phyloP scores from a whole-genome alignment of 2,888 invertebrate genomes.

The Caenorhabditis sp. region DNA sequence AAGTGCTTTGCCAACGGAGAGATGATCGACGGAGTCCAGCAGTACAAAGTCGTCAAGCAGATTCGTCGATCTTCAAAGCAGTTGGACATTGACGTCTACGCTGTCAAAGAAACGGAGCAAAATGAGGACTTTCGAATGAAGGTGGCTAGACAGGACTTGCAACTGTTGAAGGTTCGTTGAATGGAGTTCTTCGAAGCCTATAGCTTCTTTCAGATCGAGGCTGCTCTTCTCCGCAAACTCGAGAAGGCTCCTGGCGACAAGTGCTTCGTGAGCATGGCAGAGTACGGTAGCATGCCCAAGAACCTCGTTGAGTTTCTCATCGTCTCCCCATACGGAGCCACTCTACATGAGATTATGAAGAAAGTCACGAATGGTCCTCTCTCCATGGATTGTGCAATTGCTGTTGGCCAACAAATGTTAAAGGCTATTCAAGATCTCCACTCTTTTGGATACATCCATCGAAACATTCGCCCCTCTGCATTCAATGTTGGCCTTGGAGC shows the following conservation, averaged over 20 bases:
- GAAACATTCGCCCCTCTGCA: constrained; percentile 51
- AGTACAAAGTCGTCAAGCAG: constrained; percentile 28
- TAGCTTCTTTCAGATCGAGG: constrained; percentile 20
- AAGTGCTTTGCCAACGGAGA: constrained; percentile 31
- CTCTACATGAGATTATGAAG: constrained; percentile 42
- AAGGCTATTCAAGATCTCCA: constrained; percentile 45
- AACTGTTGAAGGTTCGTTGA: constrained; percentile 29
- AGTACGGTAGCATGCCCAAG: constrained; percentile 41
- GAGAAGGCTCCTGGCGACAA: constrained; percentile 44
- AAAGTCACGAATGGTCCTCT: constrained; percentile 29
- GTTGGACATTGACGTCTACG: constrained; percentile 35
- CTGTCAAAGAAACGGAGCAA: constrained; percentile 34
- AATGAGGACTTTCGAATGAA: constrained; percentile 45
- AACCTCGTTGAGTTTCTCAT: constrained; percentile 43
- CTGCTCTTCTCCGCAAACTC: constrained; percentile 42
- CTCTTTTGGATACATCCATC: constrained; percentile 46
- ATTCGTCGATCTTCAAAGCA: constrained; percentile 7
- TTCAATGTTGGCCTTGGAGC: constrained; percentile 33
- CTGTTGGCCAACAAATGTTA: constrained; percentile 40
- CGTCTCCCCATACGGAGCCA: constrained; percentile 40
- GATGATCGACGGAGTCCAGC: constrained; percentile 42
- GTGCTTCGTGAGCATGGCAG: constrained; percentile 38
- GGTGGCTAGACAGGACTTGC: constrained; percentile 4
- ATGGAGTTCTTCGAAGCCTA: not conserved
- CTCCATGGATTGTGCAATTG: constrained; percentile 26